These are phyloP conservation scores for Syngnathus floridae DNA, from an alignment of 2,113 vertebrate genomes.

Conservation along the genomic window DNA sequence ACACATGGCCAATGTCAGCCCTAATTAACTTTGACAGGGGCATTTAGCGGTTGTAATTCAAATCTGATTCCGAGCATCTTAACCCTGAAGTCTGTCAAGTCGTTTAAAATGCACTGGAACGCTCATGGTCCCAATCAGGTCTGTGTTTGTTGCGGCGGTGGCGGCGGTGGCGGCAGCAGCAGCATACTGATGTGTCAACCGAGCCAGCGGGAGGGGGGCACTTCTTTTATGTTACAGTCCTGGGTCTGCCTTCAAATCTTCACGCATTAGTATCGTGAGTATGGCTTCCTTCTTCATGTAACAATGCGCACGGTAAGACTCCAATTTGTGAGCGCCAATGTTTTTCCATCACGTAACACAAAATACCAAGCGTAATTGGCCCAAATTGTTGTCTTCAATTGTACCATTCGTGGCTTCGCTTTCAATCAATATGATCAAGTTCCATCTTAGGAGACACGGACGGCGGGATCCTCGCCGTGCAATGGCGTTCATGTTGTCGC, in stretches of 20 bases:
- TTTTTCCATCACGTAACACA: no score
- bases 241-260: neutral
- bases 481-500: no score
- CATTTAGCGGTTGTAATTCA: constrained; percentile 99
- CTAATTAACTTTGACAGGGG: constrained; percentile 97
- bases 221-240: constrained; percentile 77
- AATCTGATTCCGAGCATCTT: constrained; percentile 99
- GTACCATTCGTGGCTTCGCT: no score
- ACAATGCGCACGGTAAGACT: no score
- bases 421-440: no score
- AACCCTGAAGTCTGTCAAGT: constrained; percentile 95
- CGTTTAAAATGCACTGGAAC: constrained; percentile 84
- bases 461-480: no score
- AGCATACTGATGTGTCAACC: constrained; percentile 86
- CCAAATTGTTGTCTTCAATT: no score
- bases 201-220: constrained; percentile 74
- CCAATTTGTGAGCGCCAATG: no score
- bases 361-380: no score
- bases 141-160: constrained; percentile 80
- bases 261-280: no score
- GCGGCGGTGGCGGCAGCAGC: constrained; percentile 53
- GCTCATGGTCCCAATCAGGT: constrained; percentile 76
- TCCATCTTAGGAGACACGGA: no score
- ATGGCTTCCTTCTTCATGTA: no score
- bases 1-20: constrained; percentile 91